These are phyloP conservation scores for Atlantisia rogersi DNA, from an alignment of 2,113 vertebrate species.

Conservation along the genomic window DNA sequence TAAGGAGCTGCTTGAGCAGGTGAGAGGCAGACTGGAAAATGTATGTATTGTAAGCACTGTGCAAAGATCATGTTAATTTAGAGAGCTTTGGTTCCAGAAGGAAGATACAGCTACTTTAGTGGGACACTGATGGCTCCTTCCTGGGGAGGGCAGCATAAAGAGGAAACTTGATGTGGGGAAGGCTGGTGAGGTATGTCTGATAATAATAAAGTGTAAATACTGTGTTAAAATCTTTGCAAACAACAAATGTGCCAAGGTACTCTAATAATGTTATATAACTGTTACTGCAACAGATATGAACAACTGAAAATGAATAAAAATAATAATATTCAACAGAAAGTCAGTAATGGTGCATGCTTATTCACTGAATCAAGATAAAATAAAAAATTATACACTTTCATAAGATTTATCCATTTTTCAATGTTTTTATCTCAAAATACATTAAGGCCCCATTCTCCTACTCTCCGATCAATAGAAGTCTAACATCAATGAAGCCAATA, in stretches of 20 bases:
- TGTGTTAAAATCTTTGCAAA: not conserved
- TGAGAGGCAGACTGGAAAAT: not conserved
- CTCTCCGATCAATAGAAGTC: not conserved
- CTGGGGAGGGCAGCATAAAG: not conserved
- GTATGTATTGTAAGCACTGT: not conserved
- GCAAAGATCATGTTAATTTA: not conserved
- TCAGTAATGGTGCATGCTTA: conserved; percentile 10
- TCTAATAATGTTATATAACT: not conserved
- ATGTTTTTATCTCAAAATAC: not conserved
- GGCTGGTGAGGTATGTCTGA: not conserved
- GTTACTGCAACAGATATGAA: not conserved
- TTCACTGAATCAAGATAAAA: not conserved
- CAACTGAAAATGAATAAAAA: conserved; percentile 12
- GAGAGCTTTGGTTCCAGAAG: not conserved
- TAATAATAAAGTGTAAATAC: not conserved
- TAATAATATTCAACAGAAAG: not conserved
- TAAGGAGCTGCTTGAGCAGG: not conserved
- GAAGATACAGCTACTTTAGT: not conserved
- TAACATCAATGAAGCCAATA: not conserved
- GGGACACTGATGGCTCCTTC: not conserved
- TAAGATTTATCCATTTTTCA: conserved; percentile 30
- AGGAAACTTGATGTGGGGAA: not conserved
- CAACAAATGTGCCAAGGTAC: not conserved
- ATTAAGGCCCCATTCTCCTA: not conserved
- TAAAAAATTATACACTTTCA: not conserved